phyloP scores from a whole-genome alignment of 2,888 invertebrate genomes.

The Rhopalosiphum nymphaeae region DNA sequence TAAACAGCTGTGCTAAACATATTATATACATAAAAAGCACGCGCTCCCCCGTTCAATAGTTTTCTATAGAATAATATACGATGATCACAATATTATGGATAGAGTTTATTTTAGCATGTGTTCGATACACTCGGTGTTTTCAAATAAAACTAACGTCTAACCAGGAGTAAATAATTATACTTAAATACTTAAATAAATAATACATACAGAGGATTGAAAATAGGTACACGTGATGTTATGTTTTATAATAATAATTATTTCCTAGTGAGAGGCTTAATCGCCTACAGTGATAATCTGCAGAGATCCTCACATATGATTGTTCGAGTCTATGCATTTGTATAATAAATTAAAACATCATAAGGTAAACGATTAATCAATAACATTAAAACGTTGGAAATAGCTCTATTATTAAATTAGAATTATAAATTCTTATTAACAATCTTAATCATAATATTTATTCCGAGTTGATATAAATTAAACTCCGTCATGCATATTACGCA shows the following conservation, averaged over 20 bases:
- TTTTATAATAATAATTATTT: constrained; percentile 41
- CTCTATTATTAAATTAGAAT: not conserved
- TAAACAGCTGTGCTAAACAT: constrained; percentile 46
- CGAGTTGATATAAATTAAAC: not conserved
- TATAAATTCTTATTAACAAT: not conserved
- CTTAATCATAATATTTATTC: not conserved
- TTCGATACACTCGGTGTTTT: not conserved
- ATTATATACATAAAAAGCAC: not conserved
- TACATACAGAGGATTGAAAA: not conserved
- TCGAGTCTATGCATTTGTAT: not conserved
- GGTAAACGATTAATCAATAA: constrained; percentile 7
- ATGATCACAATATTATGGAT: not conserved
- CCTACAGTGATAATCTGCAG: not conserved
- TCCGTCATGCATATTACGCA: not conserved
- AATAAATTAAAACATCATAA: not conserved
- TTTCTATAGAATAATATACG: not conserved
- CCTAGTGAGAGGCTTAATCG: constrained; percentile 25
- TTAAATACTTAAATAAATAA: not conserved
- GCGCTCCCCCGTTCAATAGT: not conserved
- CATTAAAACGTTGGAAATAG: not conserved
- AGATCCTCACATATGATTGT: not conserved
- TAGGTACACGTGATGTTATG: not conserved
- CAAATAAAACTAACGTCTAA: not conserved
- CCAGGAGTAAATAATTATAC: constrained; percentile 6
- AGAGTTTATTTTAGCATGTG: not conserved